Evolutionary conservation across 1,140 invertebrate genomes (phyloP).

Genomic region (Drosophila repletoides): DNA sequence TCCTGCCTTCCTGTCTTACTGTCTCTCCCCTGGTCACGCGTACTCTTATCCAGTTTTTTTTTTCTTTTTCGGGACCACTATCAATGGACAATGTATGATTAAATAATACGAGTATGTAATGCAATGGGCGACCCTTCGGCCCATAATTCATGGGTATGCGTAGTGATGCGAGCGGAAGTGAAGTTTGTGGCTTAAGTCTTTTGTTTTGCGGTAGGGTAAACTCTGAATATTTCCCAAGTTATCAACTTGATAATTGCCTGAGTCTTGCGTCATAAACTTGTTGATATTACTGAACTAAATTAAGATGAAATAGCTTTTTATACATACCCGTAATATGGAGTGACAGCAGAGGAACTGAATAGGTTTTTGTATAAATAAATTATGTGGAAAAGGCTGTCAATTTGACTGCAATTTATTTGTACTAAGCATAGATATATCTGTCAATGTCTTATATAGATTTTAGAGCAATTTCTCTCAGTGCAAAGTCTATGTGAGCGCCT

Average conservation of each 20-base stretch:
- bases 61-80: slow-evolving; percentile 4
- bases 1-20: not conserved
- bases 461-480: too few relatives aligned
- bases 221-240: slow-evolving; percentile 23
- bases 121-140: slow-evolving; percentile 33
- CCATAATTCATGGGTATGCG: slow-evolving; percentile 18
- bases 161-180: slow-evolving; percentile 33
- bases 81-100: slow-evolving; percentile 57
- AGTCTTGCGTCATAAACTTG: slow-evolving; percentile 47
- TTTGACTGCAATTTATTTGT: too few relatives aligned
- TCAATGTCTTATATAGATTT: too few relatives aligned
- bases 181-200: slow-evolving; percentile 65
- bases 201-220: slow-evolving; percentile 45
- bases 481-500: too few relatives aligned
- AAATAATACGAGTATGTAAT: slow-evolving; percentile 69
- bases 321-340: too few relatives aligned
- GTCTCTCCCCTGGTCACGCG: not conserved
- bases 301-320: too few relatives aligned
- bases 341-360: too few relatives aligned
- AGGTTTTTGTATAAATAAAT: too few relatives aligned
- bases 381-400: too few relatives aligned
- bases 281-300: slow-evolving; percentile 14
- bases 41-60: slow-evolving; percentile 6
- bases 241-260: slow-evolving; percentile 28
- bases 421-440: too few relatives aligned